These are phyloP conservation scores for Merodon equestris DNA, from an alignment of 2,888 invertebrate species.

Conservation along the genomic window DNA sequence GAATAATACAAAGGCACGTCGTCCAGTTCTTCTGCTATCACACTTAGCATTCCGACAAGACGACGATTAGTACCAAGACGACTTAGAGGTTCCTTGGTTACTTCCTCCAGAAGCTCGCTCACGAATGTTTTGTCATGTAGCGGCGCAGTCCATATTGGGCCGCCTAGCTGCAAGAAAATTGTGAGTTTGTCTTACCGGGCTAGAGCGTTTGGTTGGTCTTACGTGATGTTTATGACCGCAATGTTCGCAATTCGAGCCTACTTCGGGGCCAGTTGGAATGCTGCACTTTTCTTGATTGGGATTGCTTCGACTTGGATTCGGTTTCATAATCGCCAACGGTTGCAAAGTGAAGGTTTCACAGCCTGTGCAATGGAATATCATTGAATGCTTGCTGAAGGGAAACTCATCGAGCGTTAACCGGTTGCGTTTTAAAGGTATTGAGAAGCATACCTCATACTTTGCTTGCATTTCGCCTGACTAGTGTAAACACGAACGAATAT, in stretches of 20 bases:
- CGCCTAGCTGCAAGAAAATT: slow-evolving; percentile 84
- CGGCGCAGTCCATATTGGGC: slow-evolving; percentile 95
- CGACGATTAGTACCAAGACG: slow-evolving; percentile 86
- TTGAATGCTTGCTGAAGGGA: slow-evolving; percentile 86
- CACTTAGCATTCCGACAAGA: slow-evolving; percentile 88
- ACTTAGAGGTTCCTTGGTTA: slow-evolving; percentile 78
- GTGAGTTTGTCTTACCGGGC: neutral
- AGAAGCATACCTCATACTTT: slow-evolving; percentile 84
- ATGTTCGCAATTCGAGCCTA: slow-evolving; percentile 84
- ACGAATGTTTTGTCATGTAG: slow-evolving; percentile 91
- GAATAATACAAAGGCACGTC: slow-evolving; percentile 94
- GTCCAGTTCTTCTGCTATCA: slow-evolving; percentile 89
- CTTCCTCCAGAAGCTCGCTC: slow-evolving; percentile 81
- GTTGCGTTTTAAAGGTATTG: neutral
- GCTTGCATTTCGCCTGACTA: slow-evolving; percentile 91
- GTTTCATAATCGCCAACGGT: slow-evolving; percentile 85
- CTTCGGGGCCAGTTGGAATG: slow-evolving; percentile 85
- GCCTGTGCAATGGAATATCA: slow-evolving; percentile 93
- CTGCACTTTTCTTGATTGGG: slow-evolving; percentile 82
- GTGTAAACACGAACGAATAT: slow-evolving; percentile 92
- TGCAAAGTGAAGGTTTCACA: slow-evolving; percentile 91
- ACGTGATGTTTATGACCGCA: slow-evolving; percentile 89
- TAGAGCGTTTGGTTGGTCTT: slow-evolving; percentile 70
- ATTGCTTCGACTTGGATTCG: slow-evolving; percentile 81
- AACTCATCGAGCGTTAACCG: neutral